These are phyloP conservation scores for Seira sanloemensis DNA, from an alignment of 2,888 invertebrate species.

Conservation along the genomic window DNA sequence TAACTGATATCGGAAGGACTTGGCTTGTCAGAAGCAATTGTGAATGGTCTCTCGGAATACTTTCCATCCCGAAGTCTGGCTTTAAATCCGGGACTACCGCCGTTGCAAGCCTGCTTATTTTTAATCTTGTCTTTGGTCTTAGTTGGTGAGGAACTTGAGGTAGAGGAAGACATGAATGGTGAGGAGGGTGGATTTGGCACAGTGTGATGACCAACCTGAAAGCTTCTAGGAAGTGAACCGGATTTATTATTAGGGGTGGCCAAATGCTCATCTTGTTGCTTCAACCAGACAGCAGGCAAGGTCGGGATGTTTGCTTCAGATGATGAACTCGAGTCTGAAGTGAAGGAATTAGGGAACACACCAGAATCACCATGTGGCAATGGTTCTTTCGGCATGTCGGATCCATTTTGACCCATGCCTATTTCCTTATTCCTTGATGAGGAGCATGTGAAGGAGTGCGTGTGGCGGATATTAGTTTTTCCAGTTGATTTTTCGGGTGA, in stretches of 20 bases:
- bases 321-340: slow-evolving; percentile 73
- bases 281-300: slow-evolving; percentile 83
- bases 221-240: slow-evolving; percentile 87
- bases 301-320: slow-evolving; percentile 78
- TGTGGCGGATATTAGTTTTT: slow-evolving; percentile 74
- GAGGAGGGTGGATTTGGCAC: slow-evolving; percentile 71
- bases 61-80: slow-evolving; percentile 76
- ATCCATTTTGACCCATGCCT: slow-evolving; percentile 54
- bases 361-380: slow-evolving; percentile 73
- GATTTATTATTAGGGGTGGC: slow-evolving; percentile 83
- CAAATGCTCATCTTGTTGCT: slow-evolving; percentile 83
- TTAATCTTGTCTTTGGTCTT: slow-evolving; percentile 38
- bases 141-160: slow-evolving; percentile 12
- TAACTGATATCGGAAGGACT: slow-evolving; percentile 81
- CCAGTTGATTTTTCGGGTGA: slow-evolving; percentile 71
- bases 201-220: slow-evolving; percentile 81
- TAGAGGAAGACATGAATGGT: slow-evolving; percentile 24
- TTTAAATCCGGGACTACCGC: slow-evolving; percentile 58
- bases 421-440: slow-evolving; percentile 67
- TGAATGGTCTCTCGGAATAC: slow-evolving; percentile 81
- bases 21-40: slow-evolving; percentile 83
- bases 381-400: slow-evolving; percentile 65
- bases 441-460: slow-evolving; percentile 75
- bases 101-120: slow-evolving; percentile 35
- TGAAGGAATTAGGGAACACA: slow-evolving; percentile 73